Base-by-base conservation (phyloP, 2,888 invertebrate genomes). In the Trachelus stipa region DNA sequence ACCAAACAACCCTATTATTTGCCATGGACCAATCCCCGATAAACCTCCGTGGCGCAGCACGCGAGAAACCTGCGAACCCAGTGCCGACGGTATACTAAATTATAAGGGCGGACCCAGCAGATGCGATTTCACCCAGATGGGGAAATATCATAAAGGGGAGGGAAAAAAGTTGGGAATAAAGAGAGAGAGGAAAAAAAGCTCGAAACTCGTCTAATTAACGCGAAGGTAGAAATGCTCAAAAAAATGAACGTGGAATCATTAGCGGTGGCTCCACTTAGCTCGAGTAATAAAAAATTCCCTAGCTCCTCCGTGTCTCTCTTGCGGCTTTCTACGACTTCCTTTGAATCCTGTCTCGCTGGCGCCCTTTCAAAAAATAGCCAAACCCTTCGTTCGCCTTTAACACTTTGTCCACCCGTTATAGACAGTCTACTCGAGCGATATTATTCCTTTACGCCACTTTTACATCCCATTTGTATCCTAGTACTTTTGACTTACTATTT, bases 231-330 rank as follows among this genome's bases (percentile, higher is more conserved):
- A 71, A 31, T 34, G 74, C 69, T 74, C 30, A 74, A 56, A 69
- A 77, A 37, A 77, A 74, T 77, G 77, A 77, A 40, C 77, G 34
- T 33, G 74, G 77, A 73, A 77, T 77, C 77, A 77, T 77, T 77
- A 77, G 77, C 33, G 74, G 74, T 0, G 56, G 71, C 12, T 33
- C 33, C 77, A 15, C 74, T 71, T n/a, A 12, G 30, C 31, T 12
- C 71, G 31, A 56, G 56, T 56, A 31, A 15, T 15, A 71, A 12
- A 71, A 30, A 71, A 30, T 6, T 31, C 31, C 12, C 12, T 15
- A 3, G 12, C 11, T 9, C 2, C 71, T 15, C 71, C 31, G 31
- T 4, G 31, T 15, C 69, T 69, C 11, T 11, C 11, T 35, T 30
- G 40, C 23, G 40, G 23, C 23, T 56, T 2, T 56, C 23, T 2